Base-by-base conservation (phyloP, 2,113 vertebrate species). In the Cyprinodon variegatus region DNA sequence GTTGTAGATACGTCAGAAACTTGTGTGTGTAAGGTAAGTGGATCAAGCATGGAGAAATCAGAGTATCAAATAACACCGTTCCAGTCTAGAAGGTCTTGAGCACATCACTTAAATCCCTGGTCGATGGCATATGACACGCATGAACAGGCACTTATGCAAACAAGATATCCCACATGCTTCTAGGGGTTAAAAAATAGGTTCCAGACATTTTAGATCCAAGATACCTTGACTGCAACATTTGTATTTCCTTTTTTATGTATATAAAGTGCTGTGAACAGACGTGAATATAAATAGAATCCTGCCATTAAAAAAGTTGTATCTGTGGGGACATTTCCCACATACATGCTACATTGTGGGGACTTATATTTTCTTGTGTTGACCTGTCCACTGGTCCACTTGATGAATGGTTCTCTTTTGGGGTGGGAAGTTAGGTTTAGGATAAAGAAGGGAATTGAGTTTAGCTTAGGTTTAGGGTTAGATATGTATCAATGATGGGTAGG, bases 51-150 rank as follows among this genome's bases (percentile, higher is more conserved):
- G 29, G 43, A 74, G 70, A 87, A 64, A 70, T 80, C 68, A 66
- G 69, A 81, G 71, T 79, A 82, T 77, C 36, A 79, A 76, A 81
- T 81, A 61, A 61, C 76, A 70, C 59, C 22, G 76, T 86, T 92
- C 83, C 83, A 80, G 73, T 82, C 69, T 36, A 65, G 36, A 62
- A 82, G 70, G 59, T 66, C 20, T 83, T 85, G 65, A 87, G 10
- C 22, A 89, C 85, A 70, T 62, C 66, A 72, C 29, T 53, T 53
- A 13, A 61, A 74, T 84, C 68, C 45, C 66, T 53, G 41, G 74
- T 65, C 72, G 50, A 45, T 8, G 43, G 59, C 38, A 68, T 36
- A 69, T 72, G 11, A 29, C 46, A 68, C 45, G 65, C 38, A 65
- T 59, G 53, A 6, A 11, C n/a, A 60, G 8, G 45, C 43, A n/a